A percentile compares a stretch with the other conserved stretches of the same genome.
These are phyloP conservation scores for Dasysyrphus tricinctus DNA, from an alignment of 2,888 invertebrate genomes.

Conservation along the genomic window DNA sequence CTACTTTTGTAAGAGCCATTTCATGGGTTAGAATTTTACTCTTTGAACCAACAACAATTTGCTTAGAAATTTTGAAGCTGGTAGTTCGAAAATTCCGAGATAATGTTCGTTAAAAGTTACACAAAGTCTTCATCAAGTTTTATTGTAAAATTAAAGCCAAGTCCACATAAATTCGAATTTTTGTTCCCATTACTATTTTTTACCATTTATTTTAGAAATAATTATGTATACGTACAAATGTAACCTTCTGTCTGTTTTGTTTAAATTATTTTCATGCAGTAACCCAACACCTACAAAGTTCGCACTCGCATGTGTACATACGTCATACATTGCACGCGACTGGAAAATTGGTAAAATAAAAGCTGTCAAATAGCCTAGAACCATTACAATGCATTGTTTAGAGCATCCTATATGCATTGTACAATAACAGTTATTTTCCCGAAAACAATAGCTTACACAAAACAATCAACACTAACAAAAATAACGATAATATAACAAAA, in stretches of 20 bases:
- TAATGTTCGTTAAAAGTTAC: too few species aligned
- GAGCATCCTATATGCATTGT: conserved; percentile 1
- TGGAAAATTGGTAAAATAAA: conserved; percentile 7
- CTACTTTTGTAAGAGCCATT: too few species aligned
- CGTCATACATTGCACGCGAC: neutral
- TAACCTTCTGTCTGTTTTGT: neutral
- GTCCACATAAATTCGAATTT: too few species aligned
- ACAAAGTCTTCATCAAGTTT: too few species aligned
- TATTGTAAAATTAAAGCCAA: too few species aligned
- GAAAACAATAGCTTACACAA: conserved; percentile 52
- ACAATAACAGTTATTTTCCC: conserved; percentile 48
- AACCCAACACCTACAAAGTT: neutral
- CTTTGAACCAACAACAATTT: too few species aligned
- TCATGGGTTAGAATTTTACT: too few species aligned
- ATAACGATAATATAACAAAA: conserved; percentile 44
- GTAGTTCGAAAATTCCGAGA: too few species aligned
- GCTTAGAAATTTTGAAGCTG: too few species aligned
- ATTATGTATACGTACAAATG: neutral
- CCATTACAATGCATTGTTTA: conserved; percentile 57
- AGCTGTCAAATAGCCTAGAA: conserved; percentile 33
- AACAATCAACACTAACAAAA: conserved; percentile 34
- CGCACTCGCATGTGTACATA: too few species aligned
- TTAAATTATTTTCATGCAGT: neutral
- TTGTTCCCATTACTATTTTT: neutral
- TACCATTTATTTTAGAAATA: neutral